Evolutionary conservation across 2,888 invertebrate genomes (phyloP), one percentile per base, ranked within the genome.

Genomic region (Polietes domitor): DNA sequence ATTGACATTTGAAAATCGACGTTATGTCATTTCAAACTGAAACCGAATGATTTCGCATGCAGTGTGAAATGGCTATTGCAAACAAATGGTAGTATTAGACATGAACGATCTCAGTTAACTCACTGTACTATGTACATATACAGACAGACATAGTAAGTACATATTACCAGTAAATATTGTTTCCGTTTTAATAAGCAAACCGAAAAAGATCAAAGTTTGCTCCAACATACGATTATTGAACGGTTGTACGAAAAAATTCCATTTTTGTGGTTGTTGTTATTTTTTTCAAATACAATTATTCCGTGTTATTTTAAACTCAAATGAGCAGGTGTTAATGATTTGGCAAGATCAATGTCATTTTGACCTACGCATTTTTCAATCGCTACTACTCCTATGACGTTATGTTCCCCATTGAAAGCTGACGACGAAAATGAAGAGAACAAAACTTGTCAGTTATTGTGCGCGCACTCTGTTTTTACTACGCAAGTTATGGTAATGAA

Each of bases 281-380:
- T 28, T 61, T 61, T 61, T n/a, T 15, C 15, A 37, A n/a, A 55
- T 12, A n/a, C 17, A 55, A 55, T 15, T 6, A 28, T 15, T 61
- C 26, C 12, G 24, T 24, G 32, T 26, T 61, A 9, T 24, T 26
- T 12, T n/a, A 0, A 50, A 53, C 63, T 61, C 43, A 68, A 0
- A 17, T 47, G 43, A 77, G 80, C 79, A 85, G 85, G 83, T 85
- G 83, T 82, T 80, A 71, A 68, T 63, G 41, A 17, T 82, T 61
- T 77, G 65, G 32, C 82, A 84, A 86, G 84, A 82, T 85, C 82
- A 85, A 80, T 80, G 85, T 55, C 82, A 74, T 71, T 81, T 32
- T 70, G n/a, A 70, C 86, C 85, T 55, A 86, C 85, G 76, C 81
- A n/a, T 70, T 58, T 82, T 15, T 58, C 12, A 26, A 1, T 55